Evolutionary conservation across 2,113 vertebrate species (phyloP), one percentile per base, ranked within the genome.

Genomic region (Heliornis fulica): DNA sequence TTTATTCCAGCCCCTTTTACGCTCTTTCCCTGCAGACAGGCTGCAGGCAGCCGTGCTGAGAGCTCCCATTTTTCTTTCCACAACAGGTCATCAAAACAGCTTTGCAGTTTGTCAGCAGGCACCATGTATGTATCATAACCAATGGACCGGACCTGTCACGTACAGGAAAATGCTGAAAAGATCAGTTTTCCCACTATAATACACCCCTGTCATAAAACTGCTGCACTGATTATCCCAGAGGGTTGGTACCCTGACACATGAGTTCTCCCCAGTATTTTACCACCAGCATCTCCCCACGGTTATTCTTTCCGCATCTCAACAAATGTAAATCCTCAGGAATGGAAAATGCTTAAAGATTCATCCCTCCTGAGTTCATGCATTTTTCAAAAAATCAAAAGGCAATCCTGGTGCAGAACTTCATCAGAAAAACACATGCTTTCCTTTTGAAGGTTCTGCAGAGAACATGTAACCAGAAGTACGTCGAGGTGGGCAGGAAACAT

Each of bases 61-160:
- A 41, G 23, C 48, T 83, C 74, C 61, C 20, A 8, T 63, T 80
- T 89, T 69, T 53, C 89, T 77, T 87, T 31, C 43, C 87, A 59
- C 72, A 96, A 85, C 72, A 25, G 78, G 84, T 84, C 93, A 86
- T 29, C 83, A 38, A 80, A 95, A 83, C 77, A 93, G 63, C 77
- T 77, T 87, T 83, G 74, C 40, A 21, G 65, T 72, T 92, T 95
- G 90, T 63, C 92, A 91, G 57, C 68, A 68, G 65, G 85, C 50
- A 87, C 57, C 5, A 4, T 2, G 5, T 15, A 7, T 40, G 61
- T 74, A 87, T 89, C 83, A 54, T 29, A 83, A 71, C 51, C 56
- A 54, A 63, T 8, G 11, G 61, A 45, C 60, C 90, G 34, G 68
- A 60, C 68, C 54, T 85, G 22, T 74, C 63, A 64, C 5, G 0